Evolutionary conservation across 2,113 vertebrate genomes (phyloP).

Genomic region (Ploceus nigricollis): DNA sequence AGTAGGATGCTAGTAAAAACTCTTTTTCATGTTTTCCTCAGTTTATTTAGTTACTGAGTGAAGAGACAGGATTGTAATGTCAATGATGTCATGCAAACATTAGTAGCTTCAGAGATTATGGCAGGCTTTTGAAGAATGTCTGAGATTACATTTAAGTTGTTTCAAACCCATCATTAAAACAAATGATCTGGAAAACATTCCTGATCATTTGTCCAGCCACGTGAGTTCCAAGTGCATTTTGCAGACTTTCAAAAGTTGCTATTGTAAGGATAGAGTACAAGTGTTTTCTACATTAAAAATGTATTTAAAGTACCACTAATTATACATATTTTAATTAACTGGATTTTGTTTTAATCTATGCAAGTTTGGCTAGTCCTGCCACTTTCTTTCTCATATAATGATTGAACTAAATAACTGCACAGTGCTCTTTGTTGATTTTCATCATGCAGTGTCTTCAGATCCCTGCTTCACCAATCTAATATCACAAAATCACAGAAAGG

Average conservation of each 20-base stretch:
- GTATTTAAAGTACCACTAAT: background rate
- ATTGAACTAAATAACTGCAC: background rate
- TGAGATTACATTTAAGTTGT: conserved; percentile 38
- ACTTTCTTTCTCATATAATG: background rate
- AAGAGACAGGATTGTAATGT: conserved; percentile 7
- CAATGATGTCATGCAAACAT: conserved; percentile 56
- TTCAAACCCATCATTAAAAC: conserved; percentile 51
- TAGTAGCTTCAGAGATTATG: conserved; percentile 34
- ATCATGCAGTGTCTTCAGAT: background rate
- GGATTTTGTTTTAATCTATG: background rate
- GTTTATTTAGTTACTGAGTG: conserved; percentile 52
- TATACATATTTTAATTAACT: background rate
- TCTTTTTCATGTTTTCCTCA: conserved; percentile 14
- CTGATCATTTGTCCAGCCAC: conserved; percentile 12
- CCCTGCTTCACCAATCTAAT: background rate
- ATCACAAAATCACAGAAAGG: background rate
- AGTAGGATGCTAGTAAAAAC: background rate
- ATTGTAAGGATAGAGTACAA: background rate
- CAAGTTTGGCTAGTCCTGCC: background rate
- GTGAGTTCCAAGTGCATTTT: conserved; percentile 27
- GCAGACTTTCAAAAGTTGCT: background rate
- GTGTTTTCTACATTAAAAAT: background rate
- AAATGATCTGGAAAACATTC: conserved; percentile 26
- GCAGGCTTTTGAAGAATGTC: conserved; percentile 35
- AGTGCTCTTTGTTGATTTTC: background rate